Evolutionary conservation across 2,113 vertebrate species (phyloP).

Genomic region (Apodemus speciosus): DNA sequence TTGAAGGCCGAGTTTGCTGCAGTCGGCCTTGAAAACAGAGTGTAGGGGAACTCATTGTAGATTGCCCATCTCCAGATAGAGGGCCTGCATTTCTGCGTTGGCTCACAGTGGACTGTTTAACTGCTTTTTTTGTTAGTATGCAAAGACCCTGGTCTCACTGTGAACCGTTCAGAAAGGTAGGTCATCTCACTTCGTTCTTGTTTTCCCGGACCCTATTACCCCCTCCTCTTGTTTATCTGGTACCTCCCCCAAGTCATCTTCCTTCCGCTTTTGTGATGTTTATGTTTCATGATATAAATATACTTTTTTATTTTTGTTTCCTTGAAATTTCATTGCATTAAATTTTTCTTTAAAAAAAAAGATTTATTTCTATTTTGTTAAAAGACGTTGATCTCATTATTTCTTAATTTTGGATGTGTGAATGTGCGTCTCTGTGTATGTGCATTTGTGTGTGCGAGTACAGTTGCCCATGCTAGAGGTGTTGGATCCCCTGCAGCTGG

Average conservation of each 20-base stretch:
- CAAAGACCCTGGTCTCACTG: background rate
- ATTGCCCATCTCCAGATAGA: background rate
- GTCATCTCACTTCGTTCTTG: background rate
- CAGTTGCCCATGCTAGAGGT: background rate
- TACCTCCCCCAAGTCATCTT: background rate
- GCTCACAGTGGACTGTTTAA: background rate
- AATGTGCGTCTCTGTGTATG: background rate
- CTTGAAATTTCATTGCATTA: background rate
- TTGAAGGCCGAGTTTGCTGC: fast-evolving
- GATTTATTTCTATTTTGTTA: background rate
- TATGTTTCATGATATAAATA: too few relatives aligned
- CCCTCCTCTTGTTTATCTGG: background rate
- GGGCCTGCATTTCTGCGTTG: fast-evolving
- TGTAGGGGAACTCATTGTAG: background rate
- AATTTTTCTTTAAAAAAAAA: background rate
- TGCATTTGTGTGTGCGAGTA: background rate
- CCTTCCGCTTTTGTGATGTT: too few relatives aligned
- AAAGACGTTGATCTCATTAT: background rate
- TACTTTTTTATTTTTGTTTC: background rate
- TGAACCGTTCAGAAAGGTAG: fast-evolving
- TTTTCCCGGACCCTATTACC: background rate
- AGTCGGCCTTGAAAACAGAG: background rate
- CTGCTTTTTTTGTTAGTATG: background rate
- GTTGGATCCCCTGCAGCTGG: background rate
- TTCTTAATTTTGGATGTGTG: background rate